A percentile compares a stretch with the other conserved stretches of the same genome.
These are phyloP conservation scores for Gila orcuttii DNA, from an alignment of 2,113 vertebrate species.

Conservation along the genomic window DNA sequence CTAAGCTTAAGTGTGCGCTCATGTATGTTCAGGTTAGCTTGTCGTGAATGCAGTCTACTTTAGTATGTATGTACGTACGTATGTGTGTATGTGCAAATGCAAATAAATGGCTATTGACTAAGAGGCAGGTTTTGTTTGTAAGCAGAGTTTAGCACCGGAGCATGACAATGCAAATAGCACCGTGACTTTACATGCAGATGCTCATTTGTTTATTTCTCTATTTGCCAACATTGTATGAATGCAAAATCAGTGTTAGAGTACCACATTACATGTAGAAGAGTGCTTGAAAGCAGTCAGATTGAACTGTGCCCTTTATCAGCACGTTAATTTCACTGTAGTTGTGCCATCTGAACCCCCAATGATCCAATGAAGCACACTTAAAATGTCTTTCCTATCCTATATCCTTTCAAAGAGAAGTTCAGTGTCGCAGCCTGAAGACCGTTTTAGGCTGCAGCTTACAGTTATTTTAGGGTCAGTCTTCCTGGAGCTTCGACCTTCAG, in stretches of 20 bases:
- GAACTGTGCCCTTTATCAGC: not conserved
- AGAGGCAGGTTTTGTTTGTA: no score
- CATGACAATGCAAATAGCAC: conserved; percentile 12
- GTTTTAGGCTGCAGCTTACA: not conserved
- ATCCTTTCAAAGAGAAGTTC: not conserved
- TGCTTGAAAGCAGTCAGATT: conserved; percentile 16
- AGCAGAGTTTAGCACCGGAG: not conserved
- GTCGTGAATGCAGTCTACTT: not conserved
- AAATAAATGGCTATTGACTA: not conserved
- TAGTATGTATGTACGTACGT: not conserved
- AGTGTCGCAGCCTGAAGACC: not conserved
- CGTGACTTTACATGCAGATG: not conserved
- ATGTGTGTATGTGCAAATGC: not conserved
- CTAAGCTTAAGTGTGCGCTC: not conserved
- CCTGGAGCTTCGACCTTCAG: not conserved
- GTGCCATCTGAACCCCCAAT: not conserved
- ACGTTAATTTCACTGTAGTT: not conserved
- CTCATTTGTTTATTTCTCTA: conserved; percentile 11
- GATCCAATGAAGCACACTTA: not conserved
- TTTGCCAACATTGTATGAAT: conserved; percentile 7
- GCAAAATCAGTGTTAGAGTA: not conserved
- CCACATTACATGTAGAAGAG: not conserved
- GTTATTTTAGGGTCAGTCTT: not conserved
- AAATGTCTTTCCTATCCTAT: no score
- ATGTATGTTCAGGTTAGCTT: not conserved